phyloP scores from a whole-genome alignment of 2,888 invertebrate genomes.

The Dryocosmus kuriphilus region DNA sequence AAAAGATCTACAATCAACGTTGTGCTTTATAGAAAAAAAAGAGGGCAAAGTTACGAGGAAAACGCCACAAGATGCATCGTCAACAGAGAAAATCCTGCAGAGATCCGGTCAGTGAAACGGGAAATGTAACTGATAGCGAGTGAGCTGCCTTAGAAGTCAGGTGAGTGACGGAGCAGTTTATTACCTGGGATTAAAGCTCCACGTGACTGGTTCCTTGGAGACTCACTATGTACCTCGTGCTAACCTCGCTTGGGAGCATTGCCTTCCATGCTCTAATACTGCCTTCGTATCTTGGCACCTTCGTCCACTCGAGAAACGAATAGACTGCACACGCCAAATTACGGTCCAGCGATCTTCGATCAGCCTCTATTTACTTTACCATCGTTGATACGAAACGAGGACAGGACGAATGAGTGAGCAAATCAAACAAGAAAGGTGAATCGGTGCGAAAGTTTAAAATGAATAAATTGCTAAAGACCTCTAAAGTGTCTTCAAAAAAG shows the following conservation, averaged over 20 bases:
- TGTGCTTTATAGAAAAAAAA: not conserved
- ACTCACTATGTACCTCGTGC: constrained; percentile 32
- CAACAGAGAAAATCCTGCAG: constrained; percentile 49
- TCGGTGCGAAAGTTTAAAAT: not conserved
- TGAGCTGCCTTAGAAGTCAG: constrained; percentile 58
- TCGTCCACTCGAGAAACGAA: constrained; percentile 45
- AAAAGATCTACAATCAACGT: constrained; percentile 4
- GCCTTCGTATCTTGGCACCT: constrained; percentile 46
- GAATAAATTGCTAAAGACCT: not conserved
- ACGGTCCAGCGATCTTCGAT: constrained; percentile 21
- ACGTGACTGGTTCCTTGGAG: constrained; percentile 65
- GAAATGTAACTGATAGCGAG: constrained; percentile 63
- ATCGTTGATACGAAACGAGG: constrained; percentile 14
- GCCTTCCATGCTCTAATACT: not conserved
- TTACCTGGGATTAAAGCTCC: constrained; percentile 69
- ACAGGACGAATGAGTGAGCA: not conserved
- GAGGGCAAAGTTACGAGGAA: not conserved
- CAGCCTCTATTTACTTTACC: constrained; percentile 30
- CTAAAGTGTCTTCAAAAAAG: not conserved
- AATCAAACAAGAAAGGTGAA: constrained; percentile 21
- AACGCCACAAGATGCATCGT: constrained; percentile 10
- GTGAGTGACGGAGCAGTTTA: constrained; percentile 65
- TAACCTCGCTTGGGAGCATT: not conserved
- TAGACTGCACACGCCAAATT: constrained; percentile 28
- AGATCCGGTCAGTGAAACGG: constrained; percentile 65